Conservation (phyloP, 2,797 vertebrate species). For the Heteromormyrus szaboi region DNA sequence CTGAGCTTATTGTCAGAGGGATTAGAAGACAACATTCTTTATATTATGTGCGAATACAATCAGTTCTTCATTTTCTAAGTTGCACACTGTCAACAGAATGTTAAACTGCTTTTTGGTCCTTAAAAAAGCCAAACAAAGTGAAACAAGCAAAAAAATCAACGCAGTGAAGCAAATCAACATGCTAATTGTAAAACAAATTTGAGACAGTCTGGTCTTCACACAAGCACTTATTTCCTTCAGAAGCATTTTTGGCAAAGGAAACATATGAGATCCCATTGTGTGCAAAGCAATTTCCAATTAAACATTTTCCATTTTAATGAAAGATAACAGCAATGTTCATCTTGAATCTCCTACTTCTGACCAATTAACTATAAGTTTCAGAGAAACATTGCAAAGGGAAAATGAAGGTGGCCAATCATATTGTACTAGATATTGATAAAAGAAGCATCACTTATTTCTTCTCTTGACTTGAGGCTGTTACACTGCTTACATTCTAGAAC, state of each 20-base stretch:
- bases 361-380: not conserved
- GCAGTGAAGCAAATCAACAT: slow-evolving; percentile 34
- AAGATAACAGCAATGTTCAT: slow-evolving; percentile 16
- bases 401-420: not conserved
- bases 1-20: not conserved
- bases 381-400: not conserved
- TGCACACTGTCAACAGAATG: slow-evolving; percentile 27
- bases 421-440: not conserved
- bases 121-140: not conserved
- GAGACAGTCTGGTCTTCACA: slow-evolving; percentile 21
- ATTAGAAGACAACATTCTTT: slow-evolving; percentile 25
- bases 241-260: not conserved
- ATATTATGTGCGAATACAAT: not conserved
- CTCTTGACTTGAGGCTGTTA: not conserved
- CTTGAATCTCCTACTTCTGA: slow-evolving; percentile 1
- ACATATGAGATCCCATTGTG: not conserved
- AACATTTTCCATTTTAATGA: slow-evolving; percentile 20
- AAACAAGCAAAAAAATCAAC: slow-evolving; percentile 32
- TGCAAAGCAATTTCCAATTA: not conserved
- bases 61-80: slow-evolving; percentile 7
- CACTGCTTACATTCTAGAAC: not conserved
- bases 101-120: slow-evolving; percentile 24
- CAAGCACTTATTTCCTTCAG: slow-evolving; percentile 15
- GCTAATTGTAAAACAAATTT: slow-evolving; percentile 41
- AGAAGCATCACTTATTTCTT: not conserved